Percentiles rank a stretch among this genome's conserved stretches.
These are phyloP conservation scores for Fukomys damarensis DNA, from an alignment of 2,113 vertebrate species.

Conservation along the genomic window DNA sequence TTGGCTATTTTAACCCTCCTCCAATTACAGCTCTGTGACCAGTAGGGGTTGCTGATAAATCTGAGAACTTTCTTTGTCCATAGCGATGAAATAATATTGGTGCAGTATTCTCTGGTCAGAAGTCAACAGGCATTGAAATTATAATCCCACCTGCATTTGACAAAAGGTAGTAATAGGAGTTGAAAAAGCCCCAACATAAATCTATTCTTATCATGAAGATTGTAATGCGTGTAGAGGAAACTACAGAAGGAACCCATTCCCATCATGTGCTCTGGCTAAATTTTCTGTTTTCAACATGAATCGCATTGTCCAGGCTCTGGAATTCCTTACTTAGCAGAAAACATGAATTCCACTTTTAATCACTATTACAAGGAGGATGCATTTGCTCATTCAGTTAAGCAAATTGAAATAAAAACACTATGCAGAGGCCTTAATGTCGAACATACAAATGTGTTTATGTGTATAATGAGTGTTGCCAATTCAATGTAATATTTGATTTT, in stretches of 20 bases:
- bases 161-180: neutral
- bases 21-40: neutral
- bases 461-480: neutral
- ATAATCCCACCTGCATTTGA: neutral
- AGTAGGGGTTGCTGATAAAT: neutral
- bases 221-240: neutral
- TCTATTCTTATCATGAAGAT: neutral
- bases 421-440: neutral
- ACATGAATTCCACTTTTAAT: neutral
- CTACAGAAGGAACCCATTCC: neutral
- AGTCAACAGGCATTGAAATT: neutral
- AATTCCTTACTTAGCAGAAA: conserved; percentile 23
- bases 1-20: neutral
- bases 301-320: neutral
- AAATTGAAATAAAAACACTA: neutral
- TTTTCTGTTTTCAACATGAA: neutral
- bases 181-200: neutral
- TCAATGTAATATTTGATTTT: neutral
- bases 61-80: neutral
- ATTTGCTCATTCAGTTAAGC: conserved; percentile 14
- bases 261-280: neutral
- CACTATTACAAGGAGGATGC: neutral
- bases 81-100: neutral
- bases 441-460: neutral
- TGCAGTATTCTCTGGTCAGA: neutral